A percentile compares a stretch with the other conserved stretches of the same genome.
Evolutionary conservation across 2,888 invertebrate genomes (phyloP).

Genomic region (Allygus modestus): DNA sequence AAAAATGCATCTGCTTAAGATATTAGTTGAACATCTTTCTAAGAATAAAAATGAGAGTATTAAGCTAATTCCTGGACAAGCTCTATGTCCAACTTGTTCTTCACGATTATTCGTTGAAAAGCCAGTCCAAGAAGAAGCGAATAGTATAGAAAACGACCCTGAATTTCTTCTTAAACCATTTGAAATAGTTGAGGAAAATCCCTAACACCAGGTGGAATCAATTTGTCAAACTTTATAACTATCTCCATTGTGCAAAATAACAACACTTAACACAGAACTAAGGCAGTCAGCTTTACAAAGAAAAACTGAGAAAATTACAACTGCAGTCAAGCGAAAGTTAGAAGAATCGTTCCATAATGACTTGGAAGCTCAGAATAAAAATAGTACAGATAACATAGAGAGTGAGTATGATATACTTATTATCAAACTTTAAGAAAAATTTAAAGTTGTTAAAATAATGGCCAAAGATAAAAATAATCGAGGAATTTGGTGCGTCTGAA

Average conservation of each 20-base stretch:
- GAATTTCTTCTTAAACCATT: constrained; percentile 29
- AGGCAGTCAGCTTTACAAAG: constrained; percentile 10
- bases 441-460: constrained; percentile 10
- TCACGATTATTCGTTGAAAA: constrained; percentile 26
- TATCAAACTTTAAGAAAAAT: constrained; percentile 40
- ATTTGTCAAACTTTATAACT: constrained; percentile 17
- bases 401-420: constrained; percentile 10
- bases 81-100: constrained; percentile 45
- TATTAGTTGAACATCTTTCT: constrained; percentile 20
- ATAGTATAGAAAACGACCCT: constrained; percentile 10
- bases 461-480: constrained; percentile 15
- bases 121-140: background rate
- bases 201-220: constrained; percentile 4
- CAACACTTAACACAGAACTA: background rate
- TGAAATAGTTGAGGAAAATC: constrained; percentile 13
- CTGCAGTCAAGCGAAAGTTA: constrained; percentile 11
- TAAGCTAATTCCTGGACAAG: constrained; percentile 13
- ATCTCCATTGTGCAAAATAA: constrained; percentile 20
- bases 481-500: constrained; percentile 38
- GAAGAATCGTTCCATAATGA: constrained; percentile 38
- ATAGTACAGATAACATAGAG: background rate
- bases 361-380: background rate
- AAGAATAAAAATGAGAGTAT: background rate
- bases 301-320: constrained; percentile 25
- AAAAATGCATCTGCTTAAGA: constrained; percentile 16